Evolutionary conservation across 2,113 vertebrate genomes (phyloP).

Genomic region (Peromyscus californicus): DNA sequence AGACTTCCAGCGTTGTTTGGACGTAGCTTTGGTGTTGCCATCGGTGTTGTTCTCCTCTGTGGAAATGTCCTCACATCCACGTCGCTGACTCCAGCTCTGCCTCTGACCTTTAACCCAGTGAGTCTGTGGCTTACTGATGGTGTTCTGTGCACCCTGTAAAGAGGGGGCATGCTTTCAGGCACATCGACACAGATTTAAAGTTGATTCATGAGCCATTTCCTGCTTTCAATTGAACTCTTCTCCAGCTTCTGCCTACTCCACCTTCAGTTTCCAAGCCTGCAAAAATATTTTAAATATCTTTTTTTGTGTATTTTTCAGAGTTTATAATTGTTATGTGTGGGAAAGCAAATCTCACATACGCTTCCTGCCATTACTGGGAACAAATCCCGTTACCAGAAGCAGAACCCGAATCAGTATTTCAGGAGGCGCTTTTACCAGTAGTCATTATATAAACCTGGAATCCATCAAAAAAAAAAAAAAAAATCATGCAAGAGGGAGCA

Average conservation of each 20-base stretch:
- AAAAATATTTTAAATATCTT: conserved; percentile 33
- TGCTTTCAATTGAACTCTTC: conserved; percentile 21
- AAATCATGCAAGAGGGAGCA: neutral
- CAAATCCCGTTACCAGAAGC: neutral
- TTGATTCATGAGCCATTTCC: neutral
- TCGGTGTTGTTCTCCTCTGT: neutral
- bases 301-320: neutral
- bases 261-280: neutral
- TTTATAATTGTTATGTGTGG: conserved; percentile 31
- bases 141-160: neutral
- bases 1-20: neutral
- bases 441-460: conserved; percentile 39
- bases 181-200: neutral
- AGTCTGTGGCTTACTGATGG: neutral
- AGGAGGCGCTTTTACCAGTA: conserved; percentile 31
- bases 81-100: neutral
- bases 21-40: neutral
- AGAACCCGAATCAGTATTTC: conserved; percentile 37
- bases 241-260: neutral
- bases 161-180: neutral
- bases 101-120: neutral
- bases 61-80: neutral
- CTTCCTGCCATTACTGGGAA: neutral
- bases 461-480: neutral
- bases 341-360: conserved; percentile 5